These are phyloP conservation scores for Progne subis DNA, from an alignment of 2,113 vertebrate genomes.

Conservation along the genomic window DNA sequence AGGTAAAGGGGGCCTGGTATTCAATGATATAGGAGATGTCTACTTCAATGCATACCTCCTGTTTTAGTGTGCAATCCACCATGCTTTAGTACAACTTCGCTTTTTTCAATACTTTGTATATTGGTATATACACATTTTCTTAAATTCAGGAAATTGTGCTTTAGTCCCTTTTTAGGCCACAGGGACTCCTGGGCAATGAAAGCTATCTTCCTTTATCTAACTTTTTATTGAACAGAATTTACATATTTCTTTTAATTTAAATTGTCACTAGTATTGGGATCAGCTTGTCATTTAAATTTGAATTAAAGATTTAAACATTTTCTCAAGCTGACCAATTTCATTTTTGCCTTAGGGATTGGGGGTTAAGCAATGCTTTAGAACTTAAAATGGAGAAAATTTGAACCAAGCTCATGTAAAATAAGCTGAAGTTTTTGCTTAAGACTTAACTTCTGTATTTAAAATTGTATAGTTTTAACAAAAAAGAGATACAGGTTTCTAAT, in stretches of 20 bases:
- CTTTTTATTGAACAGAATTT: neutral
- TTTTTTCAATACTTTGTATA: neutral
- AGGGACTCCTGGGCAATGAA: neutral
- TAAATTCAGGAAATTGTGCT: neutral
- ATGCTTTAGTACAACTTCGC: neutral
- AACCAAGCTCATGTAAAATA: neutral
- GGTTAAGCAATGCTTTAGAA: neutral
- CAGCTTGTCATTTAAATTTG: neutral
- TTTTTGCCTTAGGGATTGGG: neutral
- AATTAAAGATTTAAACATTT: neutral
- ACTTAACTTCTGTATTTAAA: neutral
- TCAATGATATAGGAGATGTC: neutral
- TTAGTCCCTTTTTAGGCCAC: neutral
- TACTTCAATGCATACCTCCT: neutral
- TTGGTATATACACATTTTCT: neutral
- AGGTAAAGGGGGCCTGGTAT: neutral
- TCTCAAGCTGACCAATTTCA: neutral
- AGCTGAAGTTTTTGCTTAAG: neutral
- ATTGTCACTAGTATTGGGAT: neutral
- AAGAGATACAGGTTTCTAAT: neutral
- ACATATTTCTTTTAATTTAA: neutral
- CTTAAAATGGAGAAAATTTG: neutral
- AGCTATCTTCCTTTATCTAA: neutral
- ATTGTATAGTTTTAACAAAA: neutral
- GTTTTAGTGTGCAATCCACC: neutral